A percentile compares a stretch with the other conserved stretches of the same genome.
phyloP scores from a whole-genome alignment of 1,140 invertebrate genomes.

The Acromyrmex heyeri region DNA sequence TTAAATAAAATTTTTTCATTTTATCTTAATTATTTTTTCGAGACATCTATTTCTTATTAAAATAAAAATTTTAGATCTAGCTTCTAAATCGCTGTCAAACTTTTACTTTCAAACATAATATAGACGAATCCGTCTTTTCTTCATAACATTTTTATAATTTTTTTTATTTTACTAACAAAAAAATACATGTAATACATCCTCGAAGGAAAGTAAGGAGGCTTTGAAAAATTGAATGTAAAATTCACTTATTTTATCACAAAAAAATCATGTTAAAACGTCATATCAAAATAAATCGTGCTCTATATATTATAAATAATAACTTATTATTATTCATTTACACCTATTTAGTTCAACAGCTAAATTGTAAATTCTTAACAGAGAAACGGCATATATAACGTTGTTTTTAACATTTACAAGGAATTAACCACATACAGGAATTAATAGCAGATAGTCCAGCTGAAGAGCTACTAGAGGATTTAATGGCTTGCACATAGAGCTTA shows the following conservation, averaged over 20 bases:
- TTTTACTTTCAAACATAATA: too few species aligned
- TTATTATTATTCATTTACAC: background rate
- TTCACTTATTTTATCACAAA: background rate
- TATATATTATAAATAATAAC: background rate
- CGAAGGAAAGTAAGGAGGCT: background rate
- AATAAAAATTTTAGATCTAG: too few species aligned
- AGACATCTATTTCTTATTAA: too few species aligned
- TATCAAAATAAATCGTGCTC: background rate
- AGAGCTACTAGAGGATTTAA: background rate
- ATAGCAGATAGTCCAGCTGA: background rate
- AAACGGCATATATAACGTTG: background rate
- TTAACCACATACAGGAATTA: conserved; percentile 27
- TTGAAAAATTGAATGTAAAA: background rate
- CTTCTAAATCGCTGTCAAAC: too few species aligned
- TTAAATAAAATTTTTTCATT: too few species aligned
- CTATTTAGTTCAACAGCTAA: conserved; percentile 2
- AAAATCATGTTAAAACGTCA: background rate
- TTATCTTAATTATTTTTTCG: too few species aligned
- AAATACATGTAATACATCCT: too few species aligned
- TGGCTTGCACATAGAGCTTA: background rate
- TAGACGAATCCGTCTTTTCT: too few species aligned
- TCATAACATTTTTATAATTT: too few species aligned
- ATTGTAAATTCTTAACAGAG: conserved; percentile 26
- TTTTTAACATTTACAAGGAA: conserved; percentile 36
- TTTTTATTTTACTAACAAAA: too few species aligned